Base-by-base conservation (phyloP, 2,113 vertebrate genomes). In the Lagenorhynchus albirostris region DNA sequence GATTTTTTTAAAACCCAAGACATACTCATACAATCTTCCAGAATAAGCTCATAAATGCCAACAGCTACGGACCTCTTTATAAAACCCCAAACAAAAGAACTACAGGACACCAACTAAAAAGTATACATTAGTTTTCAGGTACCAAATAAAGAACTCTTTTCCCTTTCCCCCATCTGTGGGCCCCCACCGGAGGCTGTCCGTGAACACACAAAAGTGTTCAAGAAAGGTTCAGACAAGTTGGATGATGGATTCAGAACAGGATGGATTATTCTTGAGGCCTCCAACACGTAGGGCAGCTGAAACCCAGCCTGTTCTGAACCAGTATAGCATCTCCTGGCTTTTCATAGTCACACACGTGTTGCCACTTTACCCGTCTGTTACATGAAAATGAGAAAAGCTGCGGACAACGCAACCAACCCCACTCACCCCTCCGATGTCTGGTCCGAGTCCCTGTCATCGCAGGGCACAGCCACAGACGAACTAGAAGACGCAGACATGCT, bases 371-470 rank as follows among this genome's bases (percentile, higher is more conserved):
- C 53, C 47, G 33, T 50, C 3, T 62, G n/a, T 6, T 95, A 92
- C 86, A 53, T 7, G 14, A 67, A 2, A 33, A 36, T 60, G 17
- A 21, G 2, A 13, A 83, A 87, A 89, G 73, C 47, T 77, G 36
- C 33, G 1, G 0, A 5, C 5, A n/a, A 41, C 6, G 38, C 20
- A 92, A 60, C 20, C 50, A 60, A 44, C 58, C 67, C 53, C 80
- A 97, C 98, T 98, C 92, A 98, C 98, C 96, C 70, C 31, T 95
- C 50, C 33, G 81, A 80, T 33, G 53, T 21, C 55, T 65, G 80
- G 47, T 92, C 71, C 1, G 86, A 91, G 62, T 50, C 85, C 25
- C 93, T 67, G 10, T 92, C 94, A 55, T 71, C 86, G 38, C 21
- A 41, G 73, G 91, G 55, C n/a, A 87, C 31, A 60, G 0, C 29